These are phyloP conservation scores for Epiblema foenella DNA, from an alignment of 2,888 invertebrate genomes.

Conservation along the genomic window DNA sequence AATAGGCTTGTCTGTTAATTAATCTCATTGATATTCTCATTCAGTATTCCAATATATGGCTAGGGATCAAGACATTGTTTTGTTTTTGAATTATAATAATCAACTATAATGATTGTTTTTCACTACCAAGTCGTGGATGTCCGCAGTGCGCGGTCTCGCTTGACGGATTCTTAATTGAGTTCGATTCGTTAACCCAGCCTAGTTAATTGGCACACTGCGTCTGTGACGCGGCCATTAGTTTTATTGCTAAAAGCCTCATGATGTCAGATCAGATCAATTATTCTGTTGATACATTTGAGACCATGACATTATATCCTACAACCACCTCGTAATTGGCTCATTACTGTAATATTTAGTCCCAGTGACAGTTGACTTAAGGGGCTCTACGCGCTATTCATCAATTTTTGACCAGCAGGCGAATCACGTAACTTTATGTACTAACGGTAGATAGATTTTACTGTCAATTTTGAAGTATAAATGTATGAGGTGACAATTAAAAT, in stretches of 20 bases:
- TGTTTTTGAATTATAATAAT: conserved; percentile 11
- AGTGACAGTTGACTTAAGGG: neutral
- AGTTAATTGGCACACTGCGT: conserved; percentile 40
- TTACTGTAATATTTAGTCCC: conserved; percentile 16
- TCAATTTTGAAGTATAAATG: no score
- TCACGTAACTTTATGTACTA: no score
- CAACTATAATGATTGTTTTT: conserved; percentile 9
- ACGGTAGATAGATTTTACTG: no score
- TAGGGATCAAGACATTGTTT: neutral
- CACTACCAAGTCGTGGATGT: conserved; percentile 9
- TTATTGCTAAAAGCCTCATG: conserved; percentile 37
- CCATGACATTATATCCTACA: conserved; percentile 15
- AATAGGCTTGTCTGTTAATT: conserved; percentile 30
- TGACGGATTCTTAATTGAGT: conserved; percentile 38
- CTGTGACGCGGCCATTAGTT: conserved; percentile 33
- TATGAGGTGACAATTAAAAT: no score
- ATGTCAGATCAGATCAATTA: conserved; percentile 28
- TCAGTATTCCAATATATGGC: conserved; percentile 19
- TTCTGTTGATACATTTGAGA: conserved; percentile 29
- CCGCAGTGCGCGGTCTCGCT: conserved; percentile 22
- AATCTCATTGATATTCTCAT: conserved; percentile 28
- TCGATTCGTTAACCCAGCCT: conserved; percentile 40
- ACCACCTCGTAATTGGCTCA: conserved; percentile 25
- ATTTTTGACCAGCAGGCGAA: no score
- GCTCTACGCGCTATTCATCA: no score